A percentile compares a stretch with the other conserved stretches of the same genome.
Conservation (phyloP, 2,113 vertebrate genomes). For the Mirza zaza region DNA sequence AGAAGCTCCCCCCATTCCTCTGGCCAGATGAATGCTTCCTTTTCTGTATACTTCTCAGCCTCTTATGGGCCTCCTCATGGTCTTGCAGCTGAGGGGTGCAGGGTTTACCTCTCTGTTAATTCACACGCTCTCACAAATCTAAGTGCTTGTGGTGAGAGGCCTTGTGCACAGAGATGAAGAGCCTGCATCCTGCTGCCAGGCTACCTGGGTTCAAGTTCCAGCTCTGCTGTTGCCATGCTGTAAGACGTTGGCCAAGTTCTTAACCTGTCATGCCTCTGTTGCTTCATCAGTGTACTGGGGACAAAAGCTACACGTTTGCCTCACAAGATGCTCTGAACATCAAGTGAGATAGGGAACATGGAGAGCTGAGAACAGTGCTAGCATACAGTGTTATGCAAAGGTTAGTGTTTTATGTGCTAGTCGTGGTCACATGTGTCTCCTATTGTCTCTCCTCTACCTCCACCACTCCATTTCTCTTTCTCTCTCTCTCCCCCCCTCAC, state of each 20-base stretch:
- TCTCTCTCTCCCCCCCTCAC: neutral
- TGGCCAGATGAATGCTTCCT: neutral
- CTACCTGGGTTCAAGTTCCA: neutral
- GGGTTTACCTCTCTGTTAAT: neutral
- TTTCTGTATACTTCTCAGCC: too few species aligned
- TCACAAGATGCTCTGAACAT: neutral
- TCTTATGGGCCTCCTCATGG: too few species aligned
- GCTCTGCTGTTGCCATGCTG: too few species aligned
- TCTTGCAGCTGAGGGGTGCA: neutral
- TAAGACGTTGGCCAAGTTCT: neutral
- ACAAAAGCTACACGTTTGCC: neutral
- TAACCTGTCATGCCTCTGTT: neutral
- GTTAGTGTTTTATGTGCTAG: neutral
- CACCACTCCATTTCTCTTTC: neutral
- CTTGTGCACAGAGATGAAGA: neutral
- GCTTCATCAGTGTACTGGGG: neutral
- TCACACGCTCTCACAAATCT: neutral
- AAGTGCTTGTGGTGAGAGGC: neutral
- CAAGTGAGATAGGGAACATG: neutral
- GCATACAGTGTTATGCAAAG: neutral
- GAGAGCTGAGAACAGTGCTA: neutral
- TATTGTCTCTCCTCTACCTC: neutral
- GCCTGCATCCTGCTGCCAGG: neutral
- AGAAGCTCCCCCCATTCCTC: neutral
- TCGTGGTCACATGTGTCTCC: neutral